phyloP scores from a whole-genome alignment of 1,140 invertebrate genomes.

The Camponotus floridanus region DNA sequence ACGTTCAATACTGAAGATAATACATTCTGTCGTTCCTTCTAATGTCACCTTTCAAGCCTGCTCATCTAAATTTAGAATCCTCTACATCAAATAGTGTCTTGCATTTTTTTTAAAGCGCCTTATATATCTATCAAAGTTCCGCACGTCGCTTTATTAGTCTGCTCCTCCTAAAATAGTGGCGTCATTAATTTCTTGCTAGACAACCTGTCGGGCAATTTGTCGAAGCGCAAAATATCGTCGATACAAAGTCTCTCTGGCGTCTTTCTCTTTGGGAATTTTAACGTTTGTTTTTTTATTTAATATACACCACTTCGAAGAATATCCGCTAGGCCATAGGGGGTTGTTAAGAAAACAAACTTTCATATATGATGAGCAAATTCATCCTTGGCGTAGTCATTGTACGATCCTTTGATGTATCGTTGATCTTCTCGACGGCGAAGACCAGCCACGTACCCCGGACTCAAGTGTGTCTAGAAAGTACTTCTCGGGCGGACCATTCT shows the following conservation, averaged over 20 bases:
- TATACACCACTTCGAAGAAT: not conserved
- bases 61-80: not conserved
- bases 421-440: conserved; percentile 46
- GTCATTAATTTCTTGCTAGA: conserved; percentile 34
- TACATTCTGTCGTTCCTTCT: not conserved
- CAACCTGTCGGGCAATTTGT: conserved; percentile 37
- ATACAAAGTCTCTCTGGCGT: conserved; percentile 26
- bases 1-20: not conserved
- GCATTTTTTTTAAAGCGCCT: not conserved
- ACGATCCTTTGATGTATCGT: conserved; percentile 69
- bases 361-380: conserved; percentile 53
- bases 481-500: conserved; percentile 63
- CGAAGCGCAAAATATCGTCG: conserved; percentile 37
- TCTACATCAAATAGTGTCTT: not conserved
- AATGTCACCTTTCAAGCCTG: not conserved
- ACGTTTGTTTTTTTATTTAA: not conserved
- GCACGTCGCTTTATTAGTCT: not conserved
- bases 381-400: conserved; percentile 39
- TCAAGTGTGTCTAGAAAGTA: conserved; percentile 67
- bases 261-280: conserved; percentile 33
- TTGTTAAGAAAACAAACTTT: conserved; percentile 59
- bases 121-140: not conserved
- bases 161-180: conserved; percentile 18
- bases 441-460: conserved; percentile 25
- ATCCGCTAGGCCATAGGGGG: not conserved